phyloP scores from a whole-genome alignment of 2,113 vertebrate species.

The Calyptomena viridis region DNA sequence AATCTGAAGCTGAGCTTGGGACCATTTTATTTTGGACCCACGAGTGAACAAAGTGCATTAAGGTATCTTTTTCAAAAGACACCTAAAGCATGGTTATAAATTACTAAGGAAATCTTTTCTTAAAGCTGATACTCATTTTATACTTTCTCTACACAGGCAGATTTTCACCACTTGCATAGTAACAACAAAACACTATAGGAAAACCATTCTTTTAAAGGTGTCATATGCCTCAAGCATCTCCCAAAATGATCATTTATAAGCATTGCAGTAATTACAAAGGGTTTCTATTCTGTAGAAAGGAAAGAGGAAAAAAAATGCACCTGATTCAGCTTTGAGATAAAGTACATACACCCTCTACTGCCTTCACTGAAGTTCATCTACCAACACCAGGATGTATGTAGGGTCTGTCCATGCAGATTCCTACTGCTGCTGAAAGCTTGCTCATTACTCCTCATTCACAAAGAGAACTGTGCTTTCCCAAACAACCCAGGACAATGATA shows the following conservation, averaged over 20 bases:
- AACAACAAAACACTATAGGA: constrained; percentile 14
- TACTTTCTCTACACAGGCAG: constrained; percentile 27
- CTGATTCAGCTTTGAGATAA: neutral
- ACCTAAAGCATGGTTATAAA: constrained; percentile 65
- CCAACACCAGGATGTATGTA: neutral
- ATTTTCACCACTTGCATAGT: constrained; percentile 40
- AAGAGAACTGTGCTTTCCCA: neutral
- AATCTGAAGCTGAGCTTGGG: constrained; percentile 57
- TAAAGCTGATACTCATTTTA: constrained; percentile 34
- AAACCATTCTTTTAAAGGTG: neutral
- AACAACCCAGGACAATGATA: neutral
- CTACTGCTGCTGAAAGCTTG: neutral
- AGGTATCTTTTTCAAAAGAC: constrained; percentile 65
- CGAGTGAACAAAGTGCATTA: constrained; percentile 74
- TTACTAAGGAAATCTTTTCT: constrained; percentile 42
- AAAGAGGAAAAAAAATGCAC: neutral
- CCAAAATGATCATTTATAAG: constrained; percentile 72
- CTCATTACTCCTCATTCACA: neutral
- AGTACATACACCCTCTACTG: neutral
- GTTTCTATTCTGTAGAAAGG: constrained; percentile 14
- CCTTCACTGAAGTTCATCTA: neutral
- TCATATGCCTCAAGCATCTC: constrained; percentile 38
- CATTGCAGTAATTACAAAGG: constrained; percentile 73
- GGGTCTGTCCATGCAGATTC: neutral
- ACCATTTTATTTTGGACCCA: constrained; percentile 53